Conservation (phyloP, 2,888 invertebrate genomes). For the Agrilus biguttatus region DNA sequence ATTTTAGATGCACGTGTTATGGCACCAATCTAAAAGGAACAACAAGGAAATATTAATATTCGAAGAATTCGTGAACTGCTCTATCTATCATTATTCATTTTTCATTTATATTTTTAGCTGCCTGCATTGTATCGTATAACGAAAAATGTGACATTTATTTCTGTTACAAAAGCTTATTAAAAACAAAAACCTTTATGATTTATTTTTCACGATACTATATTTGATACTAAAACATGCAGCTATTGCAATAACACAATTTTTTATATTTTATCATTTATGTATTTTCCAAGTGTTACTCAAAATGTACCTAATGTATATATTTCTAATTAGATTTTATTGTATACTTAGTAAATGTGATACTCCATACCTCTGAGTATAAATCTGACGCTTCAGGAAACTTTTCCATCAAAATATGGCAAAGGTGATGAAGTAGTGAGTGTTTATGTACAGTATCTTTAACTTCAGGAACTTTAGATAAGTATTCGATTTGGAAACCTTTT, state of each 20-base stretch:
- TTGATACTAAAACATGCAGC: too few species aligned
- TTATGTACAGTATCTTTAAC: constrained; percentile 99
- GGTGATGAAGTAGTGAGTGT: constrained; percentile 91
- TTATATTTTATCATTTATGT: neutral
- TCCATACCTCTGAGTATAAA: constrained; percentile 84
- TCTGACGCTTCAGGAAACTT: constrained; percentile 91
- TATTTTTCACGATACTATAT: too few species aligned
- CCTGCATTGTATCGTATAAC: neutral
- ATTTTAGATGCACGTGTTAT: constrained; percentile 84
- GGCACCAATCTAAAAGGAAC: constrained; percentile 56
- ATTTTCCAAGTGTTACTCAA: neutral
- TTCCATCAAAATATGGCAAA: constrained; percentile 95
- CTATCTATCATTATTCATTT: too few species aligned
- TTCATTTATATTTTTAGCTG: neutral
- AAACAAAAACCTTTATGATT: too few species aligned
- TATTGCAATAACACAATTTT: too few species aligned
- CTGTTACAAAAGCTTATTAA: too few species aligned
- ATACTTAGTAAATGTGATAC: neutral
- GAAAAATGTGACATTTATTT: too few species aligned
- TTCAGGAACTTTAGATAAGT: constrained; percentile 93
- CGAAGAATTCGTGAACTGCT: neutral
- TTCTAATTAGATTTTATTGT: neutral
- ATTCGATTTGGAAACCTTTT: constrained; percentile 95
- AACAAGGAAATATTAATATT: neutral
- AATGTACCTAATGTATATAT: too few species aligned